Base-by-base conservation (phyloP, 2,797 vertebrate genomes). In the Melopsittacus undulatus region DNA sequence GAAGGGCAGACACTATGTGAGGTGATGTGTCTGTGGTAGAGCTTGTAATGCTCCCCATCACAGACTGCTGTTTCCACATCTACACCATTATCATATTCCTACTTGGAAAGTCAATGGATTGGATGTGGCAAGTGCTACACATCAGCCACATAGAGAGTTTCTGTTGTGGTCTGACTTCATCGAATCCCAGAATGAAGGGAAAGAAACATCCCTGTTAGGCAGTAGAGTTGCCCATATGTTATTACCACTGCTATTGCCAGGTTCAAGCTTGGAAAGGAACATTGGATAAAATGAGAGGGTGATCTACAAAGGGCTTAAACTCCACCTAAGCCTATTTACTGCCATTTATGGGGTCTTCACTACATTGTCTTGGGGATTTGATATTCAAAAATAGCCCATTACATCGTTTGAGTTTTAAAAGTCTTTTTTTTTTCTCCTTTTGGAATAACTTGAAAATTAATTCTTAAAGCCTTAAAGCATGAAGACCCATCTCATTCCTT, bases 41-140 rank as follows among this genome's bases (percentile, higher is more conserved):
- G 4, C 7, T 63, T 42, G 19, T 8, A 29, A 40, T 12, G 7
- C 3, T 3, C 2, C 4, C 26, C 30, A 9, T 7, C 13, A 36
- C 36, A 76, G 7, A 52, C 0, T 49, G 38, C 5, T 68, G 17
- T 59, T 75, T 78, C 38, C n/a, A 38, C 42, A 79, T 12, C 8
- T 57, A 66, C 8, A 51, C 2, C 23, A 30, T 59, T 48, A 30
- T 22, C 4, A 0, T 23, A 13, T 19, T 36, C 9, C 24, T 74
- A 7, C 43, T 43, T 66, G 45, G 11, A 72, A 68, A 82, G 30
- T 66, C 1, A 0, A 7, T 40, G 49, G 3, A 5, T 48, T 20
- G 48, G n/a, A 38, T 0, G 3, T 18, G 16, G 16, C 3, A 79
- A 57, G 30, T 49, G 29, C 32, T 49, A 5, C 11, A 24, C 8